Evolutionary conservation across 2,113 vertebrate species (phyloP).

Genomic region (Dromaius novaehollandiae): DNA sequence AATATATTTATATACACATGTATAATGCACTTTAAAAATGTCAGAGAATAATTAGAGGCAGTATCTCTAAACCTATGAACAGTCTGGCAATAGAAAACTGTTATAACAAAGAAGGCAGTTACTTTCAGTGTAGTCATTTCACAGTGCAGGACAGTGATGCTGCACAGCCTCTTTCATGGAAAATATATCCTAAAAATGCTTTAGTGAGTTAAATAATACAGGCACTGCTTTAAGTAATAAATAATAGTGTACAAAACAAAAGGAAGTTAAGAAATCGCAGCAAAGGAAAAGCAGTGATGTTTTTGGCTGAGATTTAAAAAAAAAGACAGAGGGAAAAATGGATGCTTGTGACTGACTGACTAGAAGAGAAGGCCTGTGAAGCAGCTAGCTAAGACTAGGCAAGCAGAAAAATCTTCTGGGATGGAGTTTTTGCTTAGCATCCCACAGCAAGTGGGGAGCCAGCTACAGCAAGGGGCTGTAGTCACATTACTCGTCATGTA

Average conservation of each 20-base stretch:
- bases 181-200: background rate
- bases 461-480: background rate
- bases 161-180: background rate
- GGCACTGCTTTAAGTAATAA: background rate
- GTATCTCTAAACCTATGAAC: background rate
- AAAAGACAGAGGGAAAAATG: background rate
- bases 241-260: background rate
- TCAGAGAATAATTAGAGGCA: background rate
- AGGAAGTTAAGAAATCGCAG: background rate
- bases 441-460: background rate
- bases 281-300: background rate
- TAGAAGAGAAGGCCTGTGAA: background rate
- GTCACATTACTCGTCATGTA: background rate
- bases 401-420: background rate
- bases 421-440: background rate
- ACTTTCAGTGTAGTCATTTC: background rate
- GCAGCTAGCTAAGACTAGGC: background rate
- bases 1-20: no score
- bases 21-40: background rate
- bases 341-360: background rate
- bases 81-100: background rate
- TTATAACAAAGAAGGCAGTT: background rate
- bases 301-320: background rate
- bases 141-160: background rate
- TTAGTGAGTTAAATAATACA: constrained; percentile 12